phyloP scores from a whole-genome alignment of 2,113 vertebrate species.

The Corythornis madagascariensis region DNA sequence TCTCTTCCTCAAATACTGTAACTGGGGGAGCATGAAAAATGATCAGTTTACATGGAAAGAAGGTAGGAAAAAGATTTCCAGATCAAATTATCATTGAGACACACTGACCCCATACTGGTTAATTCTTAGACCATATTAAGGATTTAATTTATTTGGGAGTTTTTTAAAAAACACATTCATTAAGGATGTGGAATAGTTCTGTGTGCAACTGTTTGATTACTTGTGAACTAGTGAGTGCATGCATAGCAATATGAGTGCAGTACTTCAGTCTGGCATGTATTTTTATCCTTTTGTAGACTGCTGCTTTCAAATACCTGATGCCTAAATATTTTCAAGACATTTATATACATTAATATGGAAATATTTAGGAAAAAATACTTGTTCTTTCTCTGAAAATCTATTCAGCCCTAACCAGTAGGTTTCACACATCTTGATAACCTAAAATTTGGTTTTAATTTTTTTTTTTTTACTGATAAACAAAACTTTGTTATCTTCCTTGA shows the following conservation, averaged over 20 bases:
- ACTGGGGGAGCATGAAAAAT: rapidly evolving
- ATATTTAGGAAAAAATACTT: constrained; percentile 27
- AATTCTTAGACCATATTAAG: neutral
- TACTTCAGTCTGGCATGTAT: neutral
- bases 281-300: neutral
- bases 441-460: constrained; percentile 4
- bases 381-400: constrained; percentile 29
- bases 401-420: neutral
- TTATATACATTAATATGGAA: neutral
- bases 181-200: neutral
- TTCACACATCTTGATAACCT: constrained; percentile 1
- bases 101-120: neutral
- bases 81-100: neutral
- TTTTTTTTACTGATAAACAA: constrained; percentile 1
- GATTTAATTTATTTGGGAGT: neutral
- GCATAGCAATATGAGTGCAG: neutral
- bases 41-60: neutral
- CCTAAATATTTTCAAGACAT: neutral
- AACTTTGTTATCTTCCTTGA: constrained; percentile 30
- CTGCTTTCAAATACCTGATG: neutral
- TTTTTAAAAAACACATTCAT: neutral
- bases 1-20: neutral
- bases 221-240: neutral
- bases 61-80: neutral
- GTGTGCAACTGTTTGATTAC: neutral